Base-by-base conservation (phyloP, 1,140 invertebrate genomes). In the Venturia canescens region DNA sequence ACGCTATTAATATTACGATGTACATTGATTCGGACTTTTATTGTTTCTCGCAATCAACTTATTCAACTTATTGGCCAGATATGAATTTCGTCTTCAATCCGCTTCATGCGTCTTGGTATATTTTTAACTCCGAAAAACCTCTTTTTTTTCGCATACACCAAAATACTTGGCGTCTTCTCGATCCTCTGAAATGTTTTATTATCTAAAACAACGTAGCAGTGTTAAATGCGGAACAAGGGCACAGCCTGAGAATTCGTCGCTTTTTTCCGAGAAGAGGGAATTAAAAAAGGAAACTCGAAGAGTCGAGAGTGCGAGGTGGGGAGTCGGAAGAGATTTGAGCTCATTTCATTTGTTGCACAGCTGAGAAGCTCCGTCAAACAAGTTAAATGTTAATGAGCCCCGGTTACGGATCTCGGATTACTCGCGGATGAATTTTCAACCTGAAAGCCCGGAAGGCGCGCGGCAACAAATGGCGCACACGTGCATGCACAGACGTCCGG, bases 371-470 rank as follows among this genome's bases (percentile, higher is more conserved):
- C 50, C 50, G 50, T 53, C 15, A 53, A 53, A n/a, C 50, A 53
- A 53, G 50, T 53, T 16, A 53, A 53, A 53, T 53, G 50, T 53
- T 53, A 53, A 53, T 53, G 50, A n/a, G 50, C 50, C n/a, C 50
- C 15, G 50, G 13, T 15, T 53, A n/a, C 50, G 50, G 57, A n/a
- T 63, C 50, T 63, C 57, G 57, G 21, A 21, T 63, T 63, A 63
- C 50, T 53, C n/a, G 50, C 57, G 57, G 21, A 63, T 63, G 21
- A 63, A 63, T 23, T 63, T 23, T 26, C 57, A 63, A 21, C 21
- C 57, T 26, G 21, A 57, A 57, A 29, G 53, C 23, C 74, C 29
- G 18, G 57, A 60, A 76, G 18, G 18, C 13, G 16, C 13, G 7
- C 29, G 7, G 48, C 26, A 50, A 31, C n/a, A 76, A 16, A 57